These are phyloP conservation scores for Tautogolabrus adspersus DNA, from an alignment of 2,113 vertebrate species.

Conservation along the genomic window DNA sequence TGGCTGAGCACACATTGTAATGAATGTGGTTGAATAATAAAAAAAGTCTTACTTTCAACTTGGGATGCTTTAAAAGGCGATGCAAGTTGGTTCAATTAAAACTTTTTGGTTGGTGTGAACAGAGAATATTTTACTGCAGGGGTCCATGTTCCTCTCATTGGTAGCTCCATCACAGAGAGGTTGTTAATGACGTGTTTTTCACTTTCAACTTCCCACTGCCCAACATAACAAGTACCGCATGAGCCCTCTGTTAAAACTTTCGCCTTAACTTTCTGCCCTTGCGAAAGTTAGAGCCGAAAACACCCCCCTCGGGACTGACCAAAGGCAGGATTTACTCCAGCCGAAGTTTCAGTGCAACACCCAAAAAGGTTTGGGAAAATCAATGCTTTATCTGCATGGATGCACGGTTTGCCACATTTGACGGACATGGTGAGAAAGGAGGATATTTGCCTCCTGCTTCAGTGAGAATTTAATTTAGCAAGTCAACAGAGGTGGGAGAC, in stretches of 20 bases:
- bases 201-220: conserved; percentile 51
- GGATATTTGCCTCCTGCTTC: conserved; percentile 57
- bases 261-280: conserved; percentile 11
- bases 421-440: conserved; percentile 37
- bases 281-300: conserved; percentile 37
- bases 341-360: conserved; percentile 36
- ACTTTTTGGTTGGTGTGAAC: not conserved
- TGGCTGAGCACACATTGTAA: not conserved
- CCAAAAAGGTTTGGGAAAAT: conserved; percentile 23
- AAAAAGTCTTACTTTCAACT: not conserved
- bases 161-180: conserved; percentile 11
- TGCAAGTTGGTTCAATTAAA: conserved; percentile 13
- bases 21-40: conserved; percentile 1
- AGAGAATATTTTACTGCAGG: not conserved
- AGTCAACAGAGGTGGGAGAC: conserved; percentile 48
- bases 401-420: conserved; percentile 53
- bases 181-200: conserved; percentile 49
- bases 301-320: not conserved
- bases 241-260: conserved; percentile 37
- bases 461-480: conserved; percentile 62
- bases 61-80: not conserved
- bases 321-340: not conserved
- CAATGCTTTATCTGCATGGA: conserved; percentile 38
- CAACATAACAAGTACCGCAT: conserved; percentile 26
- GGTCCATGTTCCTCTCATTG: conserved; percentile 2